Evolutionary conservation across 1,140 invertebrate genomes (phyloP).

Genomic region (Zaprionus davidi): DNA sequence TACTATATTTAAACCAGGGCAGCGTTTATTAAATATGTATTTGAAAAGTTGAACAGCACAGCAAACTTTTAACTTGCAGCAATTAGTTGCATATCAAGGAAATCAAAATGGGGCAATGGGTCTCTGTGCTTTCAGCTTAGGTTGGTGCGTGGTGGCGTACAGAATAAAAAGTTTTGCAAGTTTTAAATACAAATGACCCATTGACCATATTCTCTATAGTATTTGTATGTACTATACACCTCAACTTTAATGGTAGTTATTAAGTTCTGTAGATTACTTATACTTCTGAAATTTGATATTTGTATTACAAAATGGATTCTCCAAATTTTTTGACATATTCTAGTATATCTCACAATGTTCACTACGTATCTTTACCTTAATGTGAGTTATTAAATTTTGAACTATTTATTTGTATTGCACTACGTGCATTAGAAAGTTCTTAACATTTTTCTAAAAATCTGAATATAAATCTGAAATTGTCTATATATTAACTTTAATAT

Average conservation of each 20-base stretch:
- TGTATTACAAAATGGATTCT: neutral
- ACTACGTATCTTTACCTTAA: too few relatives aligned
- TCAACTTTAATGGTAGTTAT: neutral
- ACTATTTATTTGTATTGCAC: too few relatives aligned
- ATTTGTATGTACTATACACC: too few relatives aligned
- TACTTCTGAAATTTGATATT: neutral
- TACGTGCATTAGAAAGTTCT: too few relatives aligned
- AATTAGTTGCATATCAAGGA: constrained; percentile 1
- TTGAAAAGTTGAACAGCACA: neutral
- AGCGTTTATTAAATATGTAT: constrained; percentile 4
- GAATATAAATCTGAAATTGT: too few relatives aligned
- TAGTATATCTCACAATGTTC: too few relatives aligned
- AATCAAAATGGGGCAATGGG: constrained; percentile 1
- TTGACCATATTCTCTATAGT: neutral
- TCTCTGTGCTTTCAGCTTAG: neutral
- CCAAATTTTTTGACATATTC: too few relatives aligned
- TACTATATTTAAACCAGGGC: neutral
- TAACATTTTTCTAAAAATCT: too few relatives aligned
- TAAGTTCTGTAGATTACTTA: neutral
- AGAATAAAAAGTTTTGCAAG: too few relatives aligned
- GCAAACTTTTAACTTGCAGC: neutral
- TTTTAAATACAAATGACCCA: neutral
- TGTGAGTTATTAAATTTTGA: too few relatives aligned
- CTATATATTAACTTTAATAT: too few relatives aligned
- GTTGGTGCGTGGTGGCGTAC: neutral